Evolutionary conservation across 2,113 vertebrate species (phyloP).

Genomic region (Phoxinus phoxinus): DNA sequence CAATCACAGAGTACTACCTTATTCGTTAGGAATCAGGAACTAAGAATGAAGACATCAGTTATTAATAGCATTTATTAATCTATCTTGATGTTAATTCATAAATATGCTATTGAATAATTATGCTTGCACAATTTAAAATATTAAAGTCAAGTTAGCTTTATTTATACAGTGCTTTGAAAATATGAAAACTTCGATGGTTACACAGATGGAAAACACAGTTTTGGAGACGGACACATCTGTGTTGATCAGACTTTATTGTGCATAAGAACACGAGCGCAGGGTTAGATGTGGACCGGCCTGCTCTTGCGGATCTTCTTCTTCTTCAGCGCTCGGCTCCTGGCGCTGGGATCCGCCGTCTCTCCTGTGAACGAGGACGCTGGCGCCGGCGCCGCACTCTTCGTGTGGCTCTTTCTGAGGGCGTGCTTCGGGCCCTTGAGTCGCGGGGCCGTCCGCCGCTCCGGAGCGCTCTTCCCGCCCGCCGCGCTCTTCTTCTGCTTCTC

Average conservation of each 20-base stretch:
- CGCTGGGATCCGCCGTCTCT: conserved; percentile 74
- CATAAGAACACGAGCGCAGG: too few relatives aligned
- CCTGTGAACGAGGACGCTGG: conserved; percentile 76
- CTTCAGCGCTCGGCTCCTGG: conserved; percentile 69
- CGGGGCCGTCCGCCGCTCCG: background rate
- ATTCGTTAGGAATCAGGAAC: background rate
- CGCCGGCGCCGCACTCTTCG: too few relatives aligned
- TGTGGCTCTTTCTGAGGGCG: background rate
- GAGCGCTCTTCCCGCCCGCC: background rate
- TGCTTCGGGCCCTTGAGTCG: conserved; percentile 42
- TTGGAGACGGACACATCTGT: too few relatives aligned
- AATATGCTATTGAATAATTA: too few relatives aligned
- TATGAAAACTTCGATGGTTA: too few relatives aligned
- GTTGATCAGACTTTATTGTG: too few relatives aligned
- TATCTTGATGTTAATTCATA: background rate
- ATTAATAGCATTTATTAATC: background rate
- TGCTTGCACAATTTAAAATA: too few relatives aligned
- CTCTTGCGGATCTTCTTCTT: too few relatives aligned
- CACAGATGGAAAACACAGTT: too few relatives aligned
- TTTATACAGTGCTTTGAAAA: too few relatives aligned
- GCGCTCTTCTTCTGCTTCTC: conserved; percentile 56
- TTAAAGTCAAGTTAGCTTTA: too few relatives aligned
- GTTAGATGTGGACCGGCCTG: conserved; percentile 40
- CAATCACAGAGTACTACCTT: background rate
- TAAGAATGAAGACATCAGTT: background rate